Conservation (phyloP, 2,113 vertebrate species). For the Prinia subflava region DNA sequence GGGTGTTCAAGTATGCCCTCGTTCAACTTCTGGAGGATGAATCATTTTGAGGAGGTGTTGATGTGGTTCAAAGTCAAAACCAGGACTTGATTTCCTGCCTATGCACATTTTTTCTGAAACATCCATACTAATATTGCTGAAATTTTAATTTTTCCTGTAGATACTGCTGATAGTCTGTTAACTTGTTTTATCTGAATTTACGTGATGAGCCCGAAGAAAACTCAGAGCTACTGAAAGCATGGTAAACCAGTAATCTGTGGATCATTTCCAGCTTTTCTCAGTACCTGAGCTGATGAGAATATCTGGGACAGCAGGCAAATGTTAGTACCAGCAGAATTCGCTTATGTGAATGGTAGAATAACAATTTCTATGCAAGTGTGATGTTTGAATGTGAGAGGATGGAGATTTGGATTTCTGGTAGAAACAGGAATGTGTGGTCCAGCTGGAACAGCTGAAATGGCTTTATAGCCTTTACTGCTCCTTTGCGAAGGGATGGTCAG, state of each 20-base stretch:
- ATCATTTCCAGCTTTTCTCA: not conserved
- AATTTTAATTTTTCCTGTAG: not conserved
- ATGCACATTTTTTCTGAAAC: not conserved
- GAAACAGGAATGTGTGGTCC: not conserved
- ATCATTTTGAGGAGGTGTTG: constrained; percentile 45
- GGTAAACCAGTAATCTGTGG: not conserved
- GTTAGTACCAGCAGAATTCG: not conserved
- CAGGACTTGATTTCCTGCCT: not conserved
- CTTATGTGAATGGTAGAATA: too few relatives aligned
- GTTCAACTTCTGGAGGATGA: not conserved
- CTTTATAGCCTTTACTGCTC: not conserved
- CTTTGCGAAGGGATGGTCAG: not conserved
- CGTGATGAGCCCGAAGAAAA: not conserved
- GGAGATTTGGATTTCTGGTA: not conserved
- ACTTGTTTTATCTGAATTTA: not conserved
- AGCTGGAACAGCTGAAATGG: not conserved
- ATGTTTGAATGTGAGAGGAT: not conserved
- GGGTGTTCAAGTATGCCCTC: not conserved
- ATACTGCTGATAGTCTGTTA: not conserved
- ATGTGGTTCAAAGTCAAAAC: constrained; percentile 4
- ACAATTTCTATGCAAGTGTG: not conserved
- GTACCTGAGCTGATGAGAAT: not conserved
- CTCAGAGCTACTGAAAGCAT: not conserved
- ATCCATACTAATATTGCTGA: not conserved
- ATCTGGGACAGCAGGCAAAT: not conserved